phyloP scores from a whole-genome alignment of 1,140 invertebrate species.

The Helicoverpa zea region DNA sequence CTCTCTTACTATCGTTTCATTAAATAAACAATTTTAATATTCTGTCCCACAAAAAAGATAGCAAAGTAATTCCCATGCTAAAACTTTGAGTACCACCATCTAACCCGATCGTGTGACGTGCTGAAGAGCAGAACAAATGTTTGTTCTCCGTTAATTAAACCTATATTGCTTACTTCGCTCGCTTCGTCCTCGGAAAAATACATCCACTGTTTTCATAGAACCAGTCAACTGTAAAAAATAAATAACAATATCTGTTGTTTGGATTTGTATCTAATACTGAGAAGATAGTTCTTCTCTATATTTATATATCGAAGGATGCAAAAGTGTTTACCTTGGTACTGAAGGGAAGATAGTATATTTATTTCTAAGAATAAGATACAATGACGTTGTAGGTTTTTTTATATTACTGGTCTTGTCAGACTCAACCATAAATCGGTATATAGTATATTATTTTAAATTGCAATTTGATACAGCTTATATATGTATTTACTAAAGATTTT shows the following conservation, averaged over 20 bases:
- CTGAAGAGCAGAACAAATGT: constrained; percentile 61
- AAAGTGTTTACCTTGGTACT: neutral
- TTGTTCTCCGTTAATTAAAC: constrained; percentile 65
- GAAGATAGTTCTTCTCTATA: neutral
- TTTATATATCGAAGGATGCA: too few species aligned
- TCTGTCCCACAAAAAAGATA: too few species aligned
- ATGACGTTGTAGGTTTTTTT: too few species aligned
- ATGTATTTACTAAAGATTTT: too few species aligned
- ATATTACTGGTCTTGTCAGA: too few species aligned
- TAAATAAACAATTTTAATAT: too few species aligned
- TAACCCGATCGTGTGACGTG: constrained; percentile 43
- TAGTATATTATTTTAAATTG: too few species aligned
- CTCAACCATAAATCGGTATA: too few species aligned
- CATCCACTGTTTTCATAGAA: constrained; percentile 45
- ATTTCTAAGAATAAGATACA: too few species aligned
- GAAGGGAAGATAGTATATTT: too few species aligned
- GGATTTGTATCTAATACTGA: constrained; percentile 11
- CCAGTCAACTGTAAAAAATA: constrained; percentile 48
- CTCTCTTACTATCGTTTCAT: too few species aligned
- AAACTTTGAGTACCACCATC: constrained; percentile 32
- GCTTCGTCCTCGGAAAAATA: constrained; percentile 37
- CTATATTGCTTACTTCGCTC: constrained; percentile 60
- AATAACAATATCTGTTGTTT: constrained; percentile 42
- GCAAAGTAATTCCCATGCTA: neutral
- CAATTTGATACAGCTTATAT: too few species aligned